Percentiles rank a stretch among this genome's conserved stretches.
Evolutionary conservation across 1,140 invertebrate species (phyloP).

Genomic region (Globodera rostochiensis): DNA sequence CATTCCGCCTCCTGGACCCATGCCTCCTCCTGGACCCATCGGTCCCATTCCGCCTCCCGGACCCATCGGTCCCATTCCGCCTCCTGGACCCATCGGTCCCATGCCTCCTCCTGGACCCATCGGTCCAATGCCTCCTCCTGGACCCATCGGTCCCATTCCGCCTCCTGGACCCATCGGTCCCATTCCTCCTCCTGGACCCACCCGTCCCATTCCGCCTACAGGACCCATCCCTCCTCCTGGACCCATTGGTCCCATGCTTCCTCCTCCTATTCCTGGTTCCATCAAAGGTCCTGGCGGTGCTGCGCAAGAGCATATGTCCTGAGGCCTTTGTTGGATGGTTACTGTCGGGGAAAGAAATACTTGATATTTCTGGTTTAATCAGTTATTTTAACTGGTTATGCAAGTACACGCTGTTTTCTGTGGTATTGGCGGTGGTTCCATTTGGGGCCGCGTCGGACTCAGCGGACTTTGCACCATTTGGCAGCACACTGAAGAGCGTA

Average conservation of each 20-base stretch:
- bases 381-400: conserved; percentile 23
- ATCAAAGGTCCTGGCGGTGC: conserved; percentile 10
- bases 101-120: conserved; percentile 9
- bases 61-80: not conserved
- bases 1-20: too few relatives aligned
- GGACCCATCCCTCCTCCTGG: conserved; percentile 15
- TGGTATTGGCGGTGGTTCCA: conserved; percentile 21
- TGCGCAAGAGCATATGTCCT: conserved; percentile 30
- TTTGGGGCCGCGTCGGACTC: not conserved
- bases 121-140: conserved; percentile 3
- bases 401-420: conserved; percentile 27
- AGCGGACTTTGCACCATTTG: not conserved
- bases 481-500: not conserved
- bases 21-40: not conserved
- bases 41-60: not conserved
- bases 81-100: not conserved
- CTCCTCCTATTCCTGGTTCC: conserved; percentile 2
- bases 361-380: not conserved
- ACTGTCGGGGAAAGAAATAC: not conserved
- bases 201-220: not conserved
- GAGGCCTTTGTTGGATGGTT: conserved; percentile 25
- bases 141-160: not conserved
- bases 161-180: not conserved
- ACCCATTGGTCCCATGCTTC: conserved; percentile 6
- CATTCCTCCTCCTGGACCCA: not conserved